Evolutionary conservation across 53 echinoderm and acorn worm species (phyloP).

Genomic region (Astropecten irregularis): DNA sequence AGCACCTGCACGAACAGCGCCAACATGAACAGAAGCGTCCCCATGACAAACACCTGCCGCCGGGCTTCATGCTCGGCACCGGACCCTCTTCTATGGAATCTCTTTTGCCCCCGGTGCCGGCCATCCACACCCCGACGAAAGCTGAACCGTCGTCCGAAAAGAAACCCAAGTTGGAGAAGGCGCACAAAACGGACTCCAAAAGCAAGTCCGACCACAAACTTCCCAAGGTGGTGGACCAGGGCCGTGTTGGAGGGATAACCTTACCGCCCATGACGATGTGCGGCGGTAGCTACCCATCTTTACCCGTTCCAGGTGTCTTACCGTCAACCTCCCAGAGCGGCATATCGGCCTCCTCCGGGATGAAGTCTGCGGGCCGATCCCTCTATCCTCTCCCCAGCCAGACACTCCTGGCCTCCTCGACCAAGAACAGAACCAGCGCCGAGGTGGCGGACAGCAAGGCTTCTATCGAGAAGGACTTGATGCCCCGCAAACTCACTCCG

Average conservation of each 20-base stretch:
- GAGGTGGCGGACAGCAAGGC: constrained; percentile 61
- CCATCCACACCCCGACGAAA: neutral
- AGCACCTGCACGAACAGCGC: constrained; percentile 5
- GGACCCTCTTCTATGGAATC: constrained; percentile 41
- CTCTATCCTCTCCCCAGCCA: constrained; percentile 59
- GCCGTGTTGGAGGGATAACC: constrained; percentile 3
- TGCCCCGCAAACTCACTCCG: constrained; percentile 42
- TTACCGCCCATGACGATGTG: constrained; percentile 37
- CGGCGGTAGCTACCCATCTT: constrained; percentile 3
- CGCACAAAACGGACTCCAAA: constrained; percentile 26
- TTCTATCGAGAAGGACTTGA: constrained; percentile 6
- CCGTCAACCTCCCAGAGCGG: constrained; percentile 35
- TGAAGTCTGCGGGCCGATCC: constrained; percentile 45
- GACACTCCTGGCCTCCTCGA: constrained; percentile 52
- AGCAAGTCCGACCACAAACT: constrained; percentile 19
- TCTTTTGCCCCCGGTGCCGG: constrained; percentile 5
- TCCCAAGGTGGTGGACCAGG: constrained; percentile 37
- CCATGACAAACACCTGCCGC: constrained; percentile 33
- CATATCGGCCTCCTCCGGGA: constrained; percentile 17
- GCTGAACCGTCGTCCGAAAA: constrained; percentile 2
- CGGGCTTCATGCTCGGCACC: constrained; percentile 47
- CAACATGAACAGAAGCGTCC: neutral
- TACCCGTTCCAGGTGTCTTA: constrained; percentile 39
- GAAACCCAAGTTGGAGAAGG: constrained; percentile 27
- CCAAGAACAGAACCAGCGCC: constrained; percentile 24